These are phyloP conservation scores for Diaperis boleti DNA, from an alignment of 2,888 invertebrate species.

Conservation along the genomic window DNA sequence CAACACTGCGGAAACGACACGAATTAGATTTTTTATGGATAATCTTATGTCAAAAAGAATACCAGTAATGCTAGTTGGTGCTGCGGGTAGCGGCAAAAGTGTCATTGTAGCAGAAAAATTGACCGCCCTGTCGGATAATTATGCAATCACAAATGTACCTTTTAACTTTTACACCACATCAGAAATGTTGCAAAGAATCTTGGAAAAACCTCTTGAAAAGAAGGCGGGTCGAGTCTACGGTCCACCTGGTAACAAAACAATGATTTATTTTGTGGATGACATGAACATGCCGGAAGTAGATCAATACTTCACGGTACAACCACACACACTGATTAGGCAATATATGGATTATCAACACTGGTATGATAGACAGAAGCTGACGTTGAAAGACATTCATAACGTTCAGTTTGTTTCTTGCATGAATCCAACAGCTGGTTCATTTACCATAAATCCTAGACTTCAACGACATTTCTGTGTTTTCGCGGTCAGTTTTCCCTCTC, in stretches of 20 bases:
- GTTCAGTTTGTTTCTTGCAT: conserved; percentile 95
- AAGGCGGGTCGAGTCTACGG: conserved; percentile 95
- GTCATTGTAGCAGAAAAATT: conserved; percentile 91
- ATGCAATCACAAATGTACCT: conserved; percentile 88
- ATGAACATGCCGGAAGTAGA: conserved; percentile 99
- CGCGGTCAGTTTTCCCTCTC: conserved; percentile 87
- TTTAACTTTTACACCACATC: conserved; percentile 97
- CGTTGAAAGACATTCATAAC: conserved; percentile 91
- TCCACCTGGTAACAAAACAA: conserved; percentile 91
- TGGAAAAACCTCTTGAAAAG: conserved; percentile 94
- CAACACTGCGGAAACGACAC: conserved; percentile 89
- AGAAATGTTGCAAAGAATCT: conserved; percentile 87
- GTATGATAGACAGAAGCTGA: conserved; percentile 91
- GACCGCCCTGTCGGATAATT: conserved; percentile 78
- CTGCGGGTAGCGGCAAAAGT: conserved; percentile 92
- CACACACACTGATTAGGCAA: conserved; percentile 92
- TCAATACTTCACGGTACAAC: conserved; percentile 93
- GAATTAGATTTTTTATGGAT: conserved; percentile 87
- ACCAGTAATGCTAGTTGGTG: conserved; percentile 92
- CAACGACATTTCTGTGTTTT: conserved; percentile 91
- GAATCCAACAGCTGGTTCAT: conserved; percentile 97
- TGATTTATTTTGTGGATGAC: conserved; percentile 96
- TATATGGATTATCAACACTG: conserved; percentile 95
- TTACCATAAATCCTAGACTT: conserved; percentile 91
- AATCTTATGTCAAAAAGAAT: conserved; percentile 80